Base-by-base conservation (phyloP, 2,113 vertebrate species). In the Piprites chloris region DNA sequence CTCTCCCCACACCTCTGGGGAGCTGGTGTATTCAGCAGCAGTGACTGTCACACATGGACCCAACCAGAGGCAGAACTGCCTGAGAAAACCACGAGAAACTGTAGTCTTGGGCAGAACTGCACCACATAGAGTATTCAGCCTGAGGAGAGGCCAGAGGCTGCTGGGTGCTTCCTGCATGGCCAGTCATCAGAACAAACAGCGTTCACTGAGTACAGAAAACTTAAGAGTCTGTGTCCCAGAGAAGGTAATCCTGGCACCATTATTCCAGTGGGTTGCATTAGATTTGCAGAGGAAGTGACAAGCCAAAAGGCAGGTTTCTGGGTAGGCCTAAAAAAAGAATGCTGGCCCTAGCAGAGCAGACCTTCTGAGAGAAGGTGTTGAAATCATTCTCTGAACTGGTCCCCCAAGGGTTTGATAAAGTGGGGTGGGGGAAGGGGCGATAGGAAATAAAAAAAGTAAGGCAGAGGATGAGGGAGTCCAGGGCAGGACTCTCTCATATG, bases 101-200 rank as follows among this genome's bases (percentile, higher is more conserved):
- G 14, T 9, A 53, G 37, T 6, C 59, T 37, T 15, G 18, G 78
- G 55, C 49, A 87, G 55, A 69, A 37, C 22, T 20, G 35, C 8
- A 9, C 12, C 42, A 35, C 1, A 0, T 8, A 33, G 53, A 65
- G 11, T 35, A 9, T 14, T 27, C 6, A 27, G 56, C 30, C 56
- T 20, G 47, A 75, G 67, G 23, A 44, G 14, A 1, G 0, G 33
- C 22, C 85, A 56, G 35, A 2, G 8, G 55, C 68, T 67, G 27
- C 9, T 35, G 35, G 35, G 46, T 62, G 23, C 18, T 69, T 56
- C 27, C 41, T 52, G 61, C 41, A 33, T 42, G 44, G 6, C 27
- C 73, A 47, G 73, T 26, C 63, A 42, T 12, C 5, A 3, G 77
- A 46, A 56, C 33, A 47, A 84, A 9, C 6, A 39, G 73, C 21